phyloP scores from a whole-genome alignment of 2,888 invertebrate genomes.

The Bombylius discolor region DNA sequence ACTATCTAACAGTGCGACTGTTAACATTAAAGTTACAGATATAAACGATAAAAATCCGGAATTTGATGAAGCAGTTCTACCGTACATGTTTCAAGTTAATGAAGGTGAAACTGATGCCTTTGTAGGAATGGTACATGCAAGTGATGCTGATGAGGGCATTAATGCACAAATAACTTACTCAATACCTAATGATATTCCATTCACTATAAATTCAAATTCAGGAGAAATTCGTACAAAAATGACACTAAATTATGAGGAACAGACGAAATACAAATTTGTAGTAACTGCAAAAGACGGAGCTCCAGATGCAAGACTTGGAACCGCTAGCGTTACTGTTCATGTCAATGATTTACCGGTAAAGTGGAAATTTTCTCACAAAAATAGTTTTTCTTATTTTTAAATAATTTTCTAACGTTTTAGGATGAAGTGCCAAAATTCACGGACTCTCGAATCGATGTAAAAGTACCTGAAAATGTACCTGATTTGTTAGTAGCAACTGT shows the following conservation, averaged over 20 bases:
- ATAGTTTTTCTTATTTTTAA: not conserved
- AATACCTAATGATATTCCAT: conserved; percentile 65
- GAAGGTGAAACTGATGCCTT: conserved; percentile 49
- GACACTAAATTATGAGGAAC: conserved; percentile 69
- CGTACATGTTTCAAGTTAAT: conserved; percentile 68
- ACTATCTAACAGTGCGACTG: conserved; percentile 65
- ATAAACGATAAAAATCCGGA: conserved; percentile 87
- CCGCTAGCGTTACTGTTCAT: conserved; percentile 70
- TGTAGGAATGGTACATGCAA: conserved; percentile 72
- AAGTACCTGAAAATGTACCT: conserved; percentile 73
- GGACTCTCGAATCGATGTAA: conserved; percentile 57
- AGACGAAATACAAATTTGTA: conserved; percentile 61
- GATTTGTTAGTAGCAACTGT: conserved; percentile 69
- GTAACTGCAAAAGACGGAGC: conserved; percentile 84
- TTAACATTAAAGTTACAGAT: conserved; percentile 80
- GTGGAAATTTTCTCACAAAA: not conserved
- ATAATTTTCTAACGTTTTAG: not conserved
- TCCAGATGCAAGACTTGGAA: conserved; percentile 69
- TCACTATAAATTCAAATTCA: conserved; percentile 61
- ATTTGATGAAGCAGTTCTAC: conserved; percentile 57
- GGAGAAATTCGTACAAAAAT: conserved; percentile 65
- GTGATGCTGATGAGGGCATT: conserved; percentile 72
- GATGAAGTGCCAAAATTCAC: conserved; percentile 74
- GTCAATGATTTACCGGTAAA: conserved; percentile 51
- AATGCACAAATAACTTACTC: conserved; percentile 73